Percentiles rank a stretch among this genome's conserved stretches.
Conservation (phyloP, 1,140 invertebrate genomes). For the Thalassaphorura encarpata region DNA sequence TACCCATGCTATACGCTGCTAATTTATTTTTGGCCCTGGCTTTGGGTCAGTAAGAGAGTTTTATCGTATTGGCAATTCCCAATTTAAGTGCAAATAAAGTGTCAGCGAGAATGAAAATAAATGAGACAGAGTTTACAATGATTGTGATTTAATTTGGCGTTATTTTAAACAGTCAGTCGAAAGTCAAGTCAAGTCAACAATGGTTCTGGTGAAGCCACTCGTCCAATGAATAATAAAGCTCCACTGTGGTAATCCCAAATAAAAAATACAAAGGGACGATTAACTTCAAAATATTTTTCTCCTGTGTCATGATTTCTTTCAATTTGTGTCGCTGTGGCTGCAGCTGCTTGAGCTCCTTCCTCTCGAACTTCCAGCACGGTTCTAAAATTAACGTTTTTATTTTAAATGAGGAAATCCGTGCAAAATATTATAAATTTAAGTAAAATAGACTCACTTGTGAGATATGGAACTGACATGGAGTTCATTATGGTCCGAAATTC, state of each 20-base stretch:
- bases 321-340: slow-evolving; percentile 32
- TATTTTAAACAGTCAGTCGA: no score
- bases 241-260: slow-evolving; percentile 39
- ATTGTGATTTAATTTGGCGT: no score
- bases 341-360: slow-evolving; percentile 33
- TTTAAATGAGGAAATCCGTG: neutral
- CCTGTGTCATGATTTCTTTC: slow-evolving; percentile 24
- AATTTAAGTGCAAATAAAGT: no score
- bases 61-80: no score
- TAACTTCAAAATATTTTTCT: slow-evolving; percentile 39
- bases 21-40: no score
- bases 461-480: slow-evolving; percentile 33
- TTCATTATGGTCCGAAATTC: slow-evolving; percentile 27
- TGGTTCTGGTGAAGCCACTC: slow-evolving; percentile 35
- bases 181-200: slow-evolving; percentile 12
- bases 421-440: neutral
- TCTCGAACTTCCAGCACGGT: slow-evolving; percentile 35
- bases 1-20: no score
- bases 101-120: no score
- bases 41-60: no score
- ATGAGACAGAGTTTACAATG: no score
- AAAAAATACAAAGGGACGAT: slow-evolving; percentile 41
- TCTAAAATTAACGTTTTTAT: slow-evolving; percentile 24
- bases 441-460: slow-evolving; percentile 32
- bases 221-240: slow-evolving; percentile 38